Evolutionary conservation across 2,888 invertebrate genomes (phyloP).

Genomic region (Macrosoma leucophasiata): DNA sequence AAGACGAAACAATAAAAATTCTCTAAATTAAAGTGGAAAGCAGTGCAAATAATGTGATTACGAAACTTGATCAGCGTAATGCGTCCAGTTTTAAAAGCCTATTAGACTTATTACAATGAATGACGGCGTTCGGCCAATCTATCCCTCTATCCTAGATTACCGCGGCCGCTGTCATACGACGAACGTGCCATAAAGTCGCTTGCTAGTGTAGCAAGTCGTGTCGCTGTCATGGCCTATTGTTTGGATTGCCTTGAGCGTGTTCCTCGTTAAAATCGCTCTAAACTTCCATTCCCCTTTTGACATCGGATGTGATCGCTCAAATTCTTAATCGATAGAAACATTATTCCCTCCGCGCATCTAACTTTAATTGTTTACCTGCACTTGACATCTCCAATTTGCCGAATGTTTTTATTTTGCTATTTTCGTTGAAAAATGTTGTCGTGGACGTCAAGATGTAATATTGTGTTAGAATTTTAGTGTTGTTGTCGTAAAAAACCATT

Average conservation of each 20-base stretch:
- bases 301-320: conserved; percentile 40
- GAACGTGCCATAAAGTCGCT: conserved; percentile 57
- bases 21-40: too few relatives aligned
- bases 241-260: conserved; percentile 61
- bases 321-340: conserved; percentile 25
- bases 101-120: conserved; percentile 66
- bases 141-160: conserved; percentile 62
- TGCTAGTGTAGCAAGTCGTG: too few relatives aligned
- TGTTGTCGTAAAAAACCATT: conserved; percentile 17
- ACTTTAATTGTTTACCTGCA: conserved; percentile 7
- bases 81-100: conserved; percentile 65
- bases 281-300: conserved; percentile 44
- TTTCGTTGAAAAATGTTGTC: conserved; percentile 38
- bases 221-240: conserved; percentile 62
- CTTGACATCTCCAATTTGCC: conserved; percentile 36
- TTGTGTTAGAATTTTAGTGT: conserved; percentile 10
- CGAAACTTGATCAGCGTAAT: conserved; percentile 67
- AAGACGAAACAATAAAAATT: too few relatives aligned
- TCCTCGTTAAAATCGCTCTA: conserved; percentile 50
- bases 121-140: conserved; percentile 57
- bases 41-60: too few relatives aligned
- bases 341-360: conserved; percentile 12
- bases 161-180: conserved; percentile 50
- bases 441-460: conserved; percentile 12
- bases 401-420: conserved; percentile 50